Base-by-base conservation (phyloP, 1,140 invertebrate species). In the Scaptomyza hsui region DNA sequence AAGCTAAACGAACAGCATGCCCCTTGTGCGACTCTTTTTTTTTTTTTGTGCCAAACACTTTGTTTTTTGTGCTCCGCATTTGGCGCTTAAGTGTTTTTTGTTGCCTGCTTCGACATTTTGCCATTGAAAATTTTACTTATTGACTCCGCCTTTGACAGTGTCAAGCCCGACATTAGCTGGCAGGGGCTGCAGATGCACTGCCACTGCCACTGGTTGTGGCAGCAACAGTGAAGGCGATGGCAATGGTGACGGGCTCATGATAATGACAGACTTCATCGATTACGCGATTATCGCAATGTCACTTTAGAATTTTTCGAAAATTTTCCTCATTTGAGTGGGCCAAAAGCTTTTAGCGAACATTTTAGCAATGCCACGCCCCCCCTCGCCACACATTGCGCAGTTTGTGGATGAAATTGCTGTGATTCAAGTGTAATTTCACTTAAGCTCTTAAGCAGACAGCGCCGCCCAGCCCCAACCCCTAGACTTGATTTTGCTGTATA, bases 251-350 rank as follows among this genome's bases (percentile, higher is more conserved):
- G 62, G 78, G 68, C 75, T 80, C 81, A 73, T 75, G 81, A 82
- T 88, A 88, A 88, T 88, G 82, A 88, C 82, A 88, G 82, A 82
- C 82, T 88, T 88, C 78, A 88, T 88, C 82, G 82, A 88, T 88
- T 88, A 88, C 82, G 82, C 82, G 82, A 88, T 88, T 88, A 88
- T 83, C 75, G 80, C 79, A 69, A 75, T 88, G 82, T 88, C 82
- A 88, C 75, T 88, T 88, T 88, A 73, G 71, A 81, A 78, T 82
- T 78, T 29, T 51, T 67, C 49, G 26, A 63, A 75, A 82, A 86
- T 78, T 67, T 86, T 81, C 44, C 67, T 82, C 81, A 72, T 81
- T 86, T 82, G 57, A 32, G 55, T 74, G 37, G 67, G 71, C 63
- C 41, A 88, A 88, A 88, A 88, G 82, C 82, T 88, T 88, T 88